A percentile compares a stretch with the other conserved stretches of the same genome.
Evolutionary conservation across 2,797 vertebrate species (phyloP).

Genomic region (Sebastes reedi): DNA sequence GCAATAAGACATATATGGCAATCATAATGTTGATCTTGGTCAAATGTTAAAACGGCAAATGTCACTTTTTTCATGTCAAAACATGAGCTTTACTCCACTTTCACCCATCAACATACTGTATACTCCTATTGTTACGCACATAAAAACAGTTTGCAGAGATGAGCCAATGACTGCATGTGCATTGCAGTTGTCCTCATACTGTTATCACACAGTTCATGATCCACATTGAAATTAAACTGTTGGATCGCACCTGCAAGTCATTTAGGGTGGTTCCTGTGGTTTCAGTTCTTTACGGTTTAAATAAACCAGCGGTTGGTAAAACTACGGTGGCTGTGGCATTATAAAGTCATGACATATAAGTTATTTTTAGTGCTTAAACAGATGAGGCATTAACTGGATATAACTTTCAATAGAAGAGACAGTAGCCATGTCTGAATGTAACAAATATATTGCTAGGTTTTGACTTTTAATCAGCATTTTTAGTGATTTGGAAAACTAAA

Average conservation of each 20-base stretch:
- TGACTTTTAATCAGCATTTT: neutral
- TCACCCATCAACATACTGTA: neutral
- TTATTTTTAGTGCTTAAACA: neutral
- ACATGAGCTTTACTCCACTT: neutral
- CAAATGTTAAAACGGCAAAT: neutral
- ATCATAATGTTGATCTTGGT: neutral
- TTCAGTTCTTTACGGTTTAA: neutral
- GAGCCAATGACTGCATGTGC: neutral
- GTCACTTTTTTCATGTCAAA: neutral
- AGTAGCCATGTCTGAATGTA: neutral
- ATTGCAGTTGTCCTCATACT: neutral
- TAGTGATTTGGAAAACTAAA: neutral
- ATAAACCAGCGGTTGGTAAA: neutral
- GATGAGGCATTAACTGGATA: neutral
- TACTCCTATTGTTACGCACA: neutral
- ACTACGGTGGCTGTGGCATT: neutral
- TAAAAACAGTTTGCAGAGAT: neutral
- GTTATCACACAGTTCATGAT: neutral
- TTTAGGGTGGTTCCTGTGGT: neutral
- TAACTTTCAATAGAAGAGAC: neutral
- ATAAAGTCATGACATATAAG: neutral
- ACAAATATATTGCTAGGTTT: neutral
- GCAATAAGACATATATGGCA: neutral
- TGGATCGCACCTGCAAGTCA: neutral
- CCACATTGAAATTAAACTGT: conserved; percentile 5